Evolutionary conservation across 2,113 vertebrate species (phyloP), one percentile per base, ranked within the genome.

Genomic region (Riparia riparia): DNA sequence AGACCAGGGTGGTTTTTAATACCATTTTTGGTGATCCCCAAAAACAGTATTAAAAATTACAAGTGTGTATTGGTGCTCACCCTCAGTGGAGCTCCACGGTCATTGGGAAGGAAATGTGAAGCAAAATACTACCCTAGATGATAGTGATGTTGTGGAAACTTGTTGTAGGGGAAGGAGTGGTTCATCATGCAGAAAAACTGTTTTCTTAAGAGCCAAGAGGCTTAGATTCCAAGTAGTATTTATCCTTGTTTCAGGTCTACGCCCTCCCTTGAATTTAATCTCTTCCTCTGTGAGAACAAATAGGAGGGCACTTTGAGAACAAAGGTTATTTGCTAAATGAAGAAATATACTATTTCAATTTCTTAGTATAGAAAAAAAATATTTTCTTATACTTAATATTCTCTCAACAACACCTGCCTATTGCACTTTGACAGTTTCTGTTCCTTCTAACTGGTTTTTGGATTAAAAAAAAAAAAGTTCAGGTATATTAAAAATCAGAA

Each of bases 161-260:
- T 89, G 9, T 41, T 80, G 0, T 45, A 28, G 13, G 13, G 41
- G 29, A 64, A 32, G 51, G 32, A 63, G 22, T 69, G 26, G 13
- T 42, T 82, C 16, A 28, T 80, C 41, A 54, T 66, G 56, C 31
- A 73, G 29, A 47, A 63, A 89, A 94, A 68, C 28, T 81, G 26
- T 78, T 51, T 65, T 50, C 25, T 76, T 90, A 89, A 54, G 39
- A 92, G 51, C 80, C 25, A 72, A 76, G 78, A 92, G 29, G 16
- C 70, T 96, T 96, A 86, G 84, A 87, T 97, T 94, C 94, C 84
- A 93, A 68, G 88, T 95, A 91, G 81, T 68, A 64, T 93, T 97
- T 96, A 94, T 97, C 84, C 80, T 94, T 95, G 83, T 96, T 97
- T 95, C 86, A 94, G 94, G 95, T 89, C 78, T 96, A 57, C 80